Evolutionary conservation across 1,140 invertebrate genomes (phyloP).

Genomic region (Schlechtendalia chinensis): DNA sequence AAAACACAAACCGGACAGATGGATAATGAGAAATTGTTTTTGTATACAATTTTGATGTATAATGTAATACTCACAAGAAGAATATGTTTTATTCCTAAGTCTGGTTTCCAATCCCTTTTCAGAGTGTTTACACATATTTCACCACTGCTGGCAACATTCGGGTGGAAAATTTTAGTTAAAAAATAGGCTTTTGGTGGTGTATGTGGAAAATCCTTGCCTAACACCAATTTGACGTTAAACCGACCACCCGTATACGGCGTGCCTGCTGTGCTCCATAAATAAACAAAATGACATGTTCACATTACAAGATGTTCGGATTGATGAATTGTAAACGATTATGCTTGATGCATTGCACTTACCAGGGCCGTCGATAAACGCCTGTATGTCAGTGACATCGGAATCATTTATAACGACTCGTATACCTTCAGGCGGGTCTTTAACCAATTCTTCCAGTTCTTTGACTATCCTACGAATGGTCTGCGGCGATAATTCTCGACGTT

Average conservation of each 20-base stretch:
- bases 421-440: slow-evolving; percentile 78
- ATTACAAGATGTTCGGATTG: background rate
- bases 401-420: slow-evolving; percentile 85
- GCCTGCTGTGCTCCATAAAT: slow-evolving; percentile 62
- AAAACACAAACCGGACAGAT: slow-evolving; percentile 52
- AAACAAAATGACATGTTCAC: slow-evolving; percentile 50
- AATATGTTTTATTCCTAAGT: slow-evolving; percentile 94
- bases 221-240: slow-evolving; percentile 84
- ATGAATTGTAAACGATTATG: background rate
- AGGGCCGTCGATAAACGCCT: slow-evolving; percentile 85
- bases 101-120: slow-evolving; percentile 95
- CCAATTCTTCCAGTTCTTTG: slow-evolving; percentile 78
- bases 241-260: slow-evolving; percentile 82
- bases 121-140: slow-evolving; percentile 97
- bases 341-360: slow-evolving; percentile 61
- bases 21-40: background rate
- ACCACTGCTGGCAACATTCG: slow-evolving; percentile 87
- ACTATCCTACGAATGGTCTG: slow-evolving; percentile 82
- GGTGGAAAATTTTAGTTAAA: slow-evolving; percentile 95
- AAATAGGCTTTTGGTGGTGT: slow-evolving; percentile 93
- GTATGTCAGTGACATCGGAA: slow-evolving; percentile 88
- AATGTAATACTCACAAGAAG: slow-evolving; percentile 67
- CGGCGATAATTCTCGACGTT: slow-evolving; percentile 94
- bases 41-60: too few species aligned
- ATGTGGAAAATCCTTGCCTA: slow-evolving; percentile 91